Evolutionary conservation across 2,797 vertebrate species (phyloP).

Genomic region (Garrulus glandarius): DNA sequence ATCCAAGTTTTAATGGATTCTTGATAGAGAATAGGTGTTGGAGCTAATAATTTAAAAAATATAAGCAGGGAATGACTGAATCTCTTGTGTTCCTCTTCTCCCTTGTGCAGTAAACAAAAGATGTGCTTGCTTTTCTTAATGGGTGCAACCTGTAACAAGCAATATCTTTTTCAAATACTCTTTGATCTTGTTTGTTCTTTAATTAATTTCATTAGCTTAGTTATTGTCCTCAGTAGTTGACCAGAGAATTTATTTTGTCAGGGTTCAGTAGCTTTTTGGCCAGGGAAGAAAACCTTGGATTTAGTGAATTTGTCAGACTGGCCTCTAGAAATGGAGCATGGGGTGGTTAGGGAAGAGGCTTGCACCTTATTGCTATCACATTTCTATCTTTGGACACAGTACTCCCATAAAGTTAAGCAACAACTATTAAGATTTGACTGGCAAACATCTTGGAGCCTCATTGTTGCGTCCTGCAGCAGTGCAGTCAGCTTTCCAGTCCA

Average conservation of each 20-base stretch:
- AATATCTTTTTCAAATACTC: not conserved
- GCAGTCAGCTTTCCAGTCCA: constrained; percentile 54
- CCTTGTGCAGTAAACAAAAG: not conserved
- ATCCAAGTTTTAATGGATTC: not conserved
- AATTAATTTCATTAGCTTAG: not conserved
- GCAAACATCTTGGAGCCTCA: constrained; percentile 63
- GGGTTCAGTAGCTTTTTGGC: constrained; percentile 2
- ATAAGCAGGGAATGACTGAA: not conserved
- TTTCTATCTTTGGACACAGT: constrained; percentile 66
- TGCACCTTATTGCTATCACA: constrained; percentile 40
- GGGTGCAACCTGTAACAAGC: not conserved
- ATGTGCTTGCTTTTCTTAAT: not conserved
- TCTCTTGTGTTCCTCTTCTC: not conserved
- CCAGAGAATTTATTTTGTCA: not conserved
- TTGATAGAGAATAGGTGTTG: not conserved
- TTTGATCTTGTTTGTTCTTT: not conserved
- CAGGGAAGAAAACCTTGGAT: not conserved
- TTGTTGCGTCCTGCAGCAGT: constrained; percentile 61
- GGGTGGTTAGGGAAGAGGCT: not conserved
- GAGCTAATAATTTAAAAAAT: not conserved
- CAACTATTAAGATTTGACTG: constrained; percentile 72
- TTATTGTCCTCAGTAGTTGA: not conserved
- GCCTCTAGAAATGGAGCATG: constrained; percentile 26
- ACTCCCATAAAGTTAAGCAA: constrained; percentile 66
- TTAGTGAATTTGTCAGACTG: constrained; percentile 16